These are phyloP conservation scores for Aphidius gifuensis DNA, from an alignment of 1,140 invertebrate species.

Conservation along the genomic window DNA sequence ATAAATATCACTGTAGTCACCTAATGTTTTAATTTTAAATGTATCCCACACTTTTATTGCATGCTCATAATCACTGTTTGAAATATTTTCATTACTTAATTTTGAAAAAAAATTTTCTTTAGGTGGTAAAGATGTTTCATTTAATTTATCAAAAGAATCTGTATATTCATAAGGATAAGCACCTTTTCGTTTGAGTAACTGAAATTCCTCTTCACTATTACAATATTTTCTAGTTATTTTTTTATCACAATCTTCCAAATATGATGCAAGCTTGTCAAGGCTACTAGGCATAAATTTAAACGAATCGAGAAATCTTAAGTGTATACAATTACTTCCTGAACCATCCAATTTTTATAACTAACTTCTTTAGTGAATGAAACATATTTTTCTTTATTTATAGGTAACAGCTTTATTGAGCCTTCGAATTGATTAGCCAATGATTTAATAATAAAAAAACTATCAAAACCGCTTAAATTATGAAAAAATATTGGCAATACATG, in stretches of 20 bases:
- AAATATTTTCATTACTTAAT: not conserved
- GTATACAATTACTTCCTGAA: not conserved
- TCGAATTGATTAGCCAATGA: not conserved
- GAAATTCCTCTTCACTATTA: not conserved
- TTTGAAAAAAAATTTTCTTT: not conserved
- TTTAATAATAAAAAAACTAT: slow-evolving; percentile 11
- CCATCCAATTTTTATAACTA: not conserved
- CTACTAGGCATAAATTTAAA: slow-evolving; percentile 9
- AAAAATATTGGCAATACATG: not conserved
- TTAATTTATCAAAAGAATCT: not conserved
- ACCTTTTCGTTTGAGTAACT: not conserved
- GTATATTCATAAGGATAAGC: not conserved
- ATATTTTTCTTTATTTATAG: not conserved
- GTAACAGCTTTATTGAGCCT: not conserved
- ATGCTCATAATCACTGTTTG: not conserved
- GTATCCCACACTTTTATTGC: not conserved
- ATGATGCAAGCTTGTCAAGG: slow-evolving; percentile 13
- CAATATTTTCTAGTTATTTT: not conserved
- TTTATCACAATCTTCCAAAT: slow-evolving; percentile 7
- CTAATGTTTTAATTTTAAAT: not conserved
- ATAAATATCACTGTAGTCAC: not conserved
- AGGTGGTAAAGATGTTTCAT: not conserved
- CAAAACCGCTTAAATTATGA: slow-evolving; percentile 19
- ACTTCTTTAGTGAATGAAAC: not conserved
- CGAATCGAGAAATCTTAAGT: not conserved